Evolutionary conservation across 1,140 invertebrate genomes (phyloP).

Genomic region (Drosophila persimilis): DNA sequence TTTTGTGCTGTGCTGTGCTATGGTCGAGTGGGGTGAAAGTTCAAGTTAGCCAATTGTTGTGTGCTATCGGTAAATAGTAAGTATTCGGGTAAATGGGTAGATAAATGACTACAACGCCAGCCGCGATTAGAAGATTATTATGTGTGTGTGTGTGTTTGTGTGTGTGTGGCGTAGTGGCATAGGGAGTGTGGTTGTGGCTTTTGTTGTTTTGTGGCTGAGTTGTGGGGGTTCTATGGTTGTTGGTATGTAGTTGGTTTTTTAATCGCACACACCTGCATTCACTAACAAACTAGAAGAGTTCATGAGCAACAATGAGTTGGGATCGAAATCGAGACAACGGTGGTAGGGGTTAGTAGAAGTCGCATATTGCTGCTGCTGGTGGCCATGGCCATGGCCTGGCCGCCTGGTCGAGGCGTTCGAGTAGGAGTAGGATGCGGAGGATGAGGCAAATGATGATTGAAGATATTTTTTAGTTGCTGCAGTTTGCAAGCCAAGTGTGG

Average conservation of each 20-base stretch:
- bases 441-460: conserved; percentile 82
- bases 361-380: conserved; percentile 74
- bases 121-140: conserved; percentile 22
- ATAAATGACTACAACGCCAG: conserved; percentile 36
- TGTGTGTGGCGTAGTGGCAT: conserved; percentile 2
- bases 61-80: conserved; percentile 31
- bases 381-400: conserved; percentile 51
- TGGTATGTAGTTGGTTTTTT: conserved; percentile 22
- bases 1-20: conserved; percentile 2
- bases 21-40: conserved; percentile 28
- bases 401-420: conserved; percentile 62
- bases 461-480: conserved; percentile 83
- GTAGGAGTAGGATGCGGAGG: conserved; percentile 57
- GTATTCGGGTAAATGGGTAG: conserved; percentile 16
- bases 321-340: conserved; percentile 81
- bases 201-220: conserved; percentile 19
- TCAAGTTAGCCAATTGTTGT: conserved; percentile 50
- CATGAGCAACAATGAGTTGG: conserved; percentile 83
- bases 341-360: conserved; percentile 76
- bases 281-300: conserved; percentile 83
- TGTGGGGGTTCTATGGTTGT: conserved; percentile 36
- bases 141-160: conserved; percentile 24
- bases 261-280: conserved; percentile 82
- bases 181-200: conserved; percentile 14
- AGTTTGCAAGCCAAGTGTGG: conserved; percentile 81